A percentile compares a stretch with the other conserved stretches of the same genome.
Conservation (phyloP, 2,113 vertebrate species). For the Chauna torquata region DNA sequence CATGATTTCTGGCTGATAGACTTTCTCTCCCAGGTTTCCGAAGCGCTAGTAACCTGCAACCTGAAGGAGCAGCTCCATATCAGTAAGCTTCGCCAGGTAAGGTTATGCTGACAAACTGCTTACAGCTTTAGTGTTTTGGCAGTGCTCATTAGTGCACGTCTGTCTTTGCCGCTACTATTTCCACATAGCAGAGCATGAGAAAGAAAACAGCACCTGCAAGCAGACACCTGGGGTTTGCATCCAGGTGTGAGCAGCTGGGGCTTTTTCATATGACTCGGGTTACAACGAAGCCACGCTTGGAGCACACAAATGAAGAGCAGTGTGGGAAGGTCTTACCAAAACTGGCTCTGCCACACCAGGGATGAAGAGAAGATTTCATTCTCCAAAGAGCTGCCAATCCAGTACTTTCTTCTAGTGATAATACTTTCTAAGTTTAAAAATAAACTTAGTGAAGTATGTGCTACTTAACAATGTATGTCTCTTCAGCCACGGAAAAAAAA, state of each 20-base stretch:
- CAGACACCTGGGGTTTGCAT: neutral
- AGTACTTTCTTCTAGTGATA: constrained; percentile 31
- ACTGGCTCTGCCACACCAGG: constrained; percentile 15
- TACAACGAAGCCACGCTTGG: neutral
- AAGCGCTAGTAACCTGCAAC: neutral
- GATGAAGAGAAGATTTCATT: constrained; percentile 51
- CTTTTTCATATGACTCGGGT: neutral
- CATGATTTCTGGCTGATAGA: neutral
- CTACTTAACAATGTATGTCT: constrained; percentile 31
- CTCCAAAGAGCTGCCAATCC: constrained; percentile 47
- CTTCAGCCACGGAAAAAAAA: neutral
- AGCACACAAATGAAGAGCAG: neutral
- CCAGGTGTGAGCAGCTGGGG: constrained; percentile 13
- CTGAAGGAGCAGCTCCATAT: neutral
- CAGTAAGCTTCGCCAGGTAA: neutral
- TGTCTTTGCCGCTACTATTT: neutral
- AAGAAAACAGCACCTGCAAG: neutral
- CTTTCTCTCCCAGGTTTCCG: neutral
- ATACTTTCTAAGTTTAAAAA: constrained; percentile 57
- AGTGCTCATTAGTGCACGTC: neutral
- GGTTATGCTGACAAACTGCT: neutral
- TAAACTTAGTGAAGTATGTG: constrained; percentile 56
- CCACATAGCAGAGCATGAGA: neutral
- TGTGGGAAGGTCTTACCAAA: constrained; percentile 51
- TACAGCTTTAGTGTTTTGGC: neutral